phyloP scores from a whole-genome alignment of 2,888 invertebrate species.

The Latrodectus hesperus region DNA sequence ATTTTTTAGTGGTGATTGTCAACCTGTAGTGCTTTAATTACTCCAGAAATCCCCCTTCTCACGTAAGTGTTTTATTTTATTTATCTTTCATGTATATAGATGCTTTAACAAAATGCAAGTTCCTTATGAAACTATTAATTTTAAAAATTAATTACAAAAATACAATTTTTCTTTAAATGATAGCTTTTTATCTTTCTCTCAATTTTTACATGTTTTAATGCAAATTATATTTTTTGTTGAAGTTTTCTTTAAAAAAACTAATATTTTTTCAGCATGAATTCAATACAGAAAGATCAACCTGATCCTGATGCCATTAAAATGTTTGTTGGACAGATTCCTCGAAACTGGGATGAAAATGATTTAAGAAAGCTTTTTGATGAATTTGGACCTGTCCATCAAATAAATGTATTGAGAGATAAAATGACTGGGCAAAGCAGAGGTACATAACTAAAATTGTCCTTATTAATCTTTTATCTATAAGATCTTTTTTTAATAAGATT shows the following conservation, averaged over 20 bases:
- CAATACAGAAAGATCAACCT: constrained; percentile 79
- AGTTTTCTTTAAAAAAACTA: not conserved
- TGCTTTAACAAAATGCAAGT: no score
- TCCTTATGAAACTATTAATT: no score
- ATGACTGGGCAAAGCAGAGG: constrained; percentile 98
- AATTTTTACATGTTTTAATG: not conserved
- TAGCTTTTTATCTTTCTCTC: not conserved
- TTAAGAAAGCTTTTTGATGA: constrained; percentile 96
- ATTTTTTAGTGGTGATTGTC: constrained; percentile 65
- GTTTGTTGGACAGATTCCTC: constrained; percentile 99
- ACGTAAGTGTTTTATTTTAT: constrained; percentile 31
- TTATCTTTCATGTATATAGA: no score
- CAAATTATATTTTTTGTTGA: not conserved
- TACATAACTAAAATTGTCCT: constrained; percentile 76
- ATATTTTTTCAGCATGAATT: constrained; percentile 53
- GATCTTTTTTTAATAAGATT: not conserved
- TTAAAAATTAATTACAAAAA: not conserved
- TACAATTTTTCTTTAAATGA: not conserved
- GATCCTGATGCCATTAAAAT: constrained; percentile 99
- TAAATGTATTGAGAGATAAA: constrained; percentile 98
- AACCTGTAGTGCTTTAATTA: constrained; percentile 66
- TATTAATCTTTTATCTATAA: not conserved
- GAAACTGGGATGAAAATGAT: constrained; percentile 98
- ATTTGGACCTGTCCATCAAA: constrained; percentile 96
- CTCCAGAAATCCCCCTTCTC: constrained; percentile 63